A percentile compares a stretch with the other conserved stretches of the same genome.
These are phyloP conservation scores for Mionectes olivaceus DNA, from an alignment of 2,797 vertebrate species.

Conservation along the genomic window DNA sequence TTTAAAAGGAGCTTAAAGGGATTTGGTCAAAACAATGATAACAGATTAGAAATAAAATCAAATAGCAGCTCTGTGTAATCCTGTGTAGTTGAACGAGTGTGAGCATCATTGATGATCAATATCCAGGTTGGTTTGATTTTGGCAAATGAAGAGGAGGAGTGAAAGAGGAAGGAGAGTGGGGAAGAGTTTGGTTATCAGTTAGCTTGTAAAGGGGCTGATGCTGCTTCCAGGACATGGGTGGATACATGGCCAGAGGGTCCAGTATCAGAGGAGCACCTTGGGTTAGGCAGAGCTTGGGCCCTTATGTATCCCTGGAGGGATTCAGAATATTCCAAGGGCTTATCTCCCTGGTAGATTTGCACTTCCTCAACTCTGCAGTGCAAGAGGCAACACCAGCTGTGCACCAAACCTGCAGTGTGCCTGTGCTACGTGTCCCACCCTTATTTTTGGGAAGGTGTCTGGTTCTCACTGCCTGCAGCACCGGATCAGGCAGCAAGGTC, in stretches of 20 bases:
- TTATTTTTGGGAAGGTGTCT: neutral
- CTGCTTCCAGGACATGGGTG: neutral
- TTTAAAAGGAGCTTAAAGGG: conserved; percentile 69
- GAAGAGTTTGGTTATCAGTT: neutral
- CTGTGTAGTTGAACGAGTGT: neutral
- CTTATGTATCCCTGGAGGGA: rapidly evolving
- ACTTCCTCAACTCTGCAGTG: neutral
- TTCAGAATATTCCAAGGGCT: neutral
- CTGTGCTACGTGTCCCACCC: neutral
- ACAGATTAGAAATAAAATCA: neutral
- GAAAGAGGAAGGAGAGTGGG: neutral
- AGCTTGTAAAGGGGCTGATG: neutral
- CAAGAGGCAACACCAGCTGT: neutral
- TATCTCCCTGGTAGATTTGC: neutral
- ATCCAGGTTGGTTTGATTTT: neutral
- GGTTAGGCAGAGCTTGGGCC: neutral
- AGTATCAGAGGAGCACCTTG: neutral
- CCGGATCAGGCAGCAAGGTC: rapidly evolving
- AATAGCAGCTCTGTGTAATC: neutral
- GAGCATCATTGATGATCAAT: neutral
- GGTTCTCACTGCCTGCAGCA: neutral
- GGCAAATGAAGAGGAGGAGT: conserved; percentile 11
- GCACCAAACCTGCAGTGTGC: rapidly evolving
- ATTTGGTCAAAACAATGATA: conserved; percentile 54
- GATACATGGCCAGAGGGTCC: rapidly evolving